Evolutionary conservation across 2,888 invertebrate species (phyloP).

Genomic region (Tortricodes alternella): DNA sequence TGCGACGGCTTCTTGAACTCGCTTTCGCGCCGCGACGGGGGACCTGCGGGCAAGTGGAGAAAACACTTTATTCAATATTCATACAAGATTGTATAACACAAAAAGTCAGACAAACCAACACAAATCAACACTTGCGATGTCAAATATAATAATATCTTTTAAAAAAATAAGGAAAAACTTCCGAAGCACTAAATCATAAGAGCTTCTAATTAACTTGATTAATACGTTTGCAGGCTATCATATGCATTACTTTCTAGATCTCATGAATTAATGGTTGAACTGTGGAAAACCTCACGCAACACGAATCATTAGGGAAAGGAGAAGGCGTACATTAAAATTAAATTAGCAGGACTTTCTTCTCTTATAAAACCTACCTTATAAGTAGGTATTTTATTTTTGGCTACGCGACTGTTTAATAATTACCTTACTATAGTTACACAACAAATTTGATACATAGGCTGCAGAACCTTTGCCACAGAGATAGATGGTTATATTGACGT

Average conservation of each 20-base stretch:
- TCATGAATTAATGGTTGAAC: background rate
- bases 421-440: background rate
- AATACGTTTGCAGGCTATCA: slow-evolving; percentile 9
- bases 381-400: no score
- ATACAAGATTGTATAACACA: background rate
- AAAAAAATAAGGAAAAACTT: no score
- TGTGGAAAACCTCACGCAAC: background rate
- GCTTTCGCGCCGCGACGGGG: slow-evolving; percentile 79
- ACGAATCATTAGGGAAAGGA: slow-evolving; percentile 4
- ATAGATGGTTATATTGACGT: no score
- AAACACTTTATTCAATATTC: slow-evolving; percentile 24
- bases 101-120: no score
- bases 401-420: background rate
- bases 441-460: no score
- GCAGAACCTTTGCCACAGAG: no score
- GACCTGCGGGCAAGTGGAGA: slow-evolving; percentile 59
- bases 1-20: slow-evolving; percentile 85
- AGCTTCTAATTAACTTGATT: background rate
- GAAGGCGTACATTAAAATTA: slow-evolving; percentile 7
- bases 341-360: background rate
- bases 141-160: no score
- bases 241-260: slow-evolving; percentile 15
- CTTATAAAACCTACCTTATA: no score
- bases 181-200: background rate
- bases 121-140: no score